These are phyloP conservation scores for Idaea dimidiata DNA, from an alignment of 2,888 invertebrate genomes.

Conservation along the genomic window DNA sequence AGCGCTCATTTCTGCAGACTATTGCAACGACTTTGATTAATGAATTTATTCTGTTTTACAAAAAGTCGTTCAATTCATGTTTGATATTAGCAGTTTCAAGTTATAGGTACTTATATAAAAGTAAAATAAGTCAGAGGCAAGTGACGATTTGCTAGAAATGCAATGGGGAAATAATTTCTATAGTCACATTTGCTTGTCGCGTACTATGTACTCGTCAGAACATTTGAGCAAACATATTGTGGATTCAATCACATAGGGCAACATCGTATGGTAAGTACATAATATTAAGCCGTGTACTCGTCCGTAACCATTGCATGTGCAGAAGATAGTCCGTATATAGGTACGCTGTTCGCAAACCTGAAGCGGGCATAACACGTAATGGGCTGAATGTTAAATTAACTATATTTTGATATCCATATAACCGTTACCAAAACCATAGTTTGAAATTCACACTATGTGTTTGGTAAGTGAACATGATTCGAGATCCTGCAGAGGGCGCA, in stretches of 20 bases:
- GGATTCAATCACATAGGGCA: conserved; percentile 2
- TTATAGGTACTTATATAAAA: background rate
- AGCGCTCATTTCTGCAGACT: conserved; percentile 30
- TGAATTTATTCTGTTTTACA: conserved; percentile 8
- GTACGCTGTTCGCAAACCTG: too few relatives aligned
- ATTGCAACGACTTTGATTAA: conserved; percentile 31
- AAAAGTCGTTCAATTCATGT: background rate
- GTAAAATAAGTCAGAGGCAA: background rate
- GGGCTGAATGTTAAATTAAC: too few relatives aligned
- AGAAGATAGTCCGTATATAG: too few relatives aligned
- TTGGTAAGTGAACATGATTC: too few relatives aligned
- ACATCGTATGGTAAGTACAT: background rate
- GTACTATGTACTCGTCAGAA: background rate
- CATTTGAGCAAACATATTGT: background rate
- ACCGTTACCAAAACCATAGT: too few relatives aligned
- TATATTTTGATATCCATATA: too few relatives aligned
- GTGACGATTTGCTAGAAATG: background rate
- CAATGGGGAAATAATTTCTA: background rate
- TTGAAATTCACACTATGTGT: too few relatives aligned
- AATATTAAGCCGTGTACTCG: too few relatives aligned
- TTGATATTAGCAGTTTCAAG: background rate
- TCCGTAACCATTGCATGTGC: too few relatives aligned
- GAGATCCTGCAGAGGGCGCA: too few relatives aligned
- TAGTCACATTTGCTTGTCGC: background rate
- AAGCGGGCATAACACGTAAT: too few relatives aligned